These are phyloP conservation scores for Orgyia antiqua DNA, from an alignment of 2,888 invertebrate species.

Conservation along the genomic window DNA sequence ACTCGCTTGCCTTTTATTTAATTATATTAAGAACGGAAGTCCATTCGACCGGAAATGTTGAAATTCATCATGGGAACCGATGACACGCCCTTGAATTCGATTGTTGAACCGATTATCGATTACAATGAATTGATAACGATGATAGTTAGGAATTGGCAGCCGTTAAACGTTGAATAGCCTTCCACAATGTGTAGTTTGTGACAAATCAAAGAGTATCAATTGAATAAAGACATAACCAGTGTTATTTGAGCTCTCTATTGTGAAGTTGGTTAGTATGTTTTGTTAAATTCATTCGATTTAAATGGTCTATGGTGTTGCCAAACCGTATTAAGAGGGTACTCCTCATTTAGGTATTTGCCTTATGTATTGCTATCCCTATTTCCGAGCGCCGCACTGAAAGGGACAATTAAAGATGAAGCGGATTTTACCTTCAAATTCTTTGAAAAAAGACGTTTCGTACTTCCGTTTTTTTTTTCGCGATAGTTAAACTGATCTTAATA, in stretches of 20 bases:
- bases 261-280: too few species aligned
- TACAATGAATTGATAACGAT: constrained; percentile 25
- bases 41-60: constrained; percentile 26
- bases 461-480: too few species aligned
- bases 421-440: too few species aligned
- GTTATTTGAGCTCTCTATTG: constrained; percentile 6
- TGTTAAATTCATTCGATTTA: too few species aligned
- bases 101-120: constrained; percentile 26
- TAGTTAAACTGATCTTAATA: too few species aligned
- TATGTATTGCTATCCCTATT: too few species aligned
- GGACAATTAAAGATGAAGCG: too few species aligned
- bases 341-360: too few species aligned
- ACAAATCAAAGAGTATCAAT: constrained; percentile 13
- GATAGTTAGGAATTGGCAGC: constrained; percentile 20
- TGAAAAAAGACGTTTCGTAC: too few species aligned
- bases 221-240: constrained; percentile 7
- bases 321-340: too few species aligned
- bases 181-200: constrained; percentile 15
- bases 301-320: too few species aligned
- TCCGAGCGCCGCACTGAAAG: too few species aligned
- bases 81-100: constrained; percentile 37
- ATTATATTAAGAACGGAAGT: constrained; percentile 33
- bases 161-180: constrained; percentile 20
- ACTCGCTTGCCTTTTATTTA: not conserved
- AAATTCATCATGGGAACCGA: constrained; percentile 34